phyloP scores from a whole-genome alignment of 2,888 invertebrate species.

The Dusona sp. region DNA sequence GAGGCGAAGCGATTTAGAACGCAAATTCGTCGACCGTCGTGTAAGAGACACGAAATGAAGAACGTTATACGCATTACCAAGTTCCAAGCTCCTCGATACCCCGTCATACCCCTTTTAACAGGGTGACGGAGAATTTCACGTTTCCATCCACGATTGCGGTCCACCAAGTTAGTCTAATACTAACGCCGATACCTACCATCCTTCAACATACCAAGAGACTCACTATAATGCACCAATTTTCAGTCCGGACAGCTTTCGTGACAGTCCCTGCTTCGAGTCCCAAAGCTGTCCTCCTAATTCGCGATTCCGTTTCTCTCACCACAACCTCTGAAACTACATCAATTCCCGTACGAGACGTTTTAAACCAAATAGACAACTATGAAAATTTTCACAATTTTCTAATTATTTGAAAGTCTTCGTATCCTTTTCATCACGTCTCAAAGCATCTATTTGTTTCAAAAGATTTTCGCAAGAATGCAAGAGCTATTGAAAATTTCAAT shows the following conservation, averaged over 20 bases:
- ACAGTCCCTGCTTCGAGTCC: constrained; percentile 34
- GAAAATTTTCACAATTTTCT: background rate
- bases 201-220: constrained; percentile 51
- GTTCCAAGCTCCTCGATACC: constrained; percentile 76
- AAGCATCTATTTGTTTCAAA: background rate
- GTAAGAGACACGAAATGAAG: constrained; percentile 65
- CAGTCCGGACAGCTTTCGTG: constrained; percentile 50
- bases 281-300: constrained; percentile 51
- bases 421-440: background rate
- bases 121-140: constrained; percentile 28
- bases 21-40: constrained; percentile 78
- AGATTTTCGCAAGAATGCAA: background rate
- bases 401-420: background rate
- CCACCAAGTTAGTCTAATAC: constrained; percentile 76
- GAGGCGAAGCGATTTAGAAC: constrained; percentile 77
- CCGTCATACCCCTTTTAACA: constrained; percentile 18
- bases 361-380: background rate
- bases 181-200: constrained; percentile 76
- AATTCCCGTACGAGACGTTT: constrained; percentile 9
- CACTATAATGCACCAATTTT: constrained; percentile 76
- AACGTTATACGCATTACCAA: constrained; percentile 72
- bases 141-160: constrained; percentile 72
- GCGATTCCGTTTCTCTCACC: constrained; percentile 42
- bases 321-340: constrained; percentile 34
- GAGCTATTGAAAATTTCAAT: background rate